A percentile compares a stretch with the other conserved stretches of the same genome.
Evolutionary conservation across 2,113 vertebrate genomes (phyloP).

Genomic region (Sapayoa aenigma): DNA sequence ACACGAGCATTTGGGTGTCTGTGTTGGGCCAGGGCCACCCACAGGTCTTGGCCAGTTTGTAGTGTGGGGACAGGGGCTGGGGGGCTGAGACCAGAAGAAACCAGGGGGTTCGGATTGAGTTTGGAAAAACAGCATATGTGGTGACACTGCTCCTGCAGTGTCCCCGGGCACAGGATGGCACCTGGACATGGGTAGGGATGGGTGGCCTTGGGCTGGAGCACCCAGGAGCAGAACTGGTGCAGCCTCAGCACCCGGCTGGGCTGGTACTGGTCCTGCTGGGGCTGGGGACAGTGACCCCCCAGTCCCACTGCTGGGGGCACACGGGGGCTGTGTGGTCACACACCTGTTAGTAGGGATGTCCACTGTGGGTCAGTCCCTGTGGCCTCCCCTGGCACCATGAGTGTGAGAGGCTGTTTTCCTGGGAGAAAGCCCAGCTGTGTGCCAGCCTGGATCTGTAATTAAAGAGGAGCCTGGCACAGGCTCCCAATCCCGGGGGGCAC

Average conservation of each 20-base stretch:
- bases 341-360: background rate
- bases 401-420: background rate
- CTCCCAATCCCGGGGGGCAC: background rate
- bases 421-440: background rate
- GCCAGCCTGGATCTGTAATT: background rate
- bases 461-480: background rate
- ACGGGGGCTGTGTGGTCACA: background rate
- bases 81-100: no score
- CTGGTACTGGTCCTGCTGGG: background rate
- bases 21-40: background rate
- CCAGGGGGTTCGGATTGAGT: no score
- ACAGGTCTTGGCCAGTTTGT: background rate
- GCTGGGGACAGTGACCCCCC: background rate
- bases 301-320: background rate
- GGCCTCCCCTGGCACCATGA: background rate
- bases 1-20: background rate
- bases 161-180: rapidly evolving
- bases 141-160: background rate
- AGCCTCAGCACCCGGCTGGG: background rate
- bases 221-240: background rate
- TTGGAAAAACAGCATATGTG: background rate
- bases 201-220: background rate
- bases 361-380: background rate
- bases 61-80: background rate
- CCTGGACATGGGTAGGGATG: rapidly evolving